Evolutionary conservation across 2,888 invertebrate genomes (phyloP).

Genomic region (Serrognathus titanus): DNA sequence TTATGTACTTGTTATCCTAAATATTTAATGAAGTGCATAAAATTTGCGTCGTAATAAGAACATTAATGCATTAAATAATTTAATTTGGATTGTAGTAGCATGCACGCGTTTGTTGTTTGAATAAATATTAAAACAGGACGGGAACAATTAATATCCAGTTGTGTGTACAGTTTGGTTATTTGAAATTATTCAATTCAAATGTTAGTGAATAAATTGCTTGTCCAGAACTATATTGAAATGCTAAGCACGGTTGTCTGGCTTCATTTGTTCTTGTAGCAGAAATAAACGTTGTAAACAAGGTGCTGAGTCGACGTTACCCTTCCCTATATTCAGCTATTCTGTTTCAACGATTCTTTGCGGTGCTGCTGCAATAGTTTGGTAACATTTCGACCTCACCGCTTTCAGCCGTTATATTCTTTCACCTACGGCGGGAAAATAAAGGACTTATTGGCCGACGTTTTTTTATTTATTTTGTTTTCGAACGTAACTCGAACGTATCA

Average conservation of each 20-base stretch:
- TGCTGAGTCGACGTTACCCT: slow-evolving; percentile 16
- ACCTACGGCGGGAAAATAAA: not conserved
- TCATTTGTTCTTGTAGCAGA: slow-evolving; percentile 22
- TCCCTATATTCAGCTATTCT: not conserved
- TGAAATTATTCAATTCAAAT: slow-evolving; percentile 1
- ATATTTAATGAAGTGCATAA: too few species aligned
- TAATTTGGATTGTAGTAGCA: too few species aligned
- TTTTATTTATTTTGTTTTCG: too few species aligned
- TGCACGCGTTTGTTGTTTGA: too few species aligned
- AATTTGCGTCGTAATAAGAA: too few species aligned
- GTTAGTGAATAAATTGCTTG: slow-evolving; percentile 16
- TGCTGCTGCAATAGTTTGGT: not conserved
- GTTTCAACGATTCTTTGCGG: slow-evolving; percentile 1
- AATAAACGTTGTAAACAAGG: slow-evolving; percentile 17
- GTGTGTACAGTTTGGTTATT: not conserved
- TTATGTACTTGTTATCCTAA: too few species aligned
- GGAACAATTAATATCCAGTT: not conserved
- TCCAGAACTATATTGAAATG: slow-evolving; percentile 16
- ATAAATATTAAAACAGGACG: too few species aligned
- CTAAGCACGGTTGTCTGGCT: slow-evolving; percentile 21
- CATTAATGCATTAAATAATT: too few species aligned
- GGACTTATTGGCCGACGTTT: too few species aligned
- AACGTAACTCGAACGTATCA: too few species aligned
- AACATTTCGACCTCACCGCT: not conserved
- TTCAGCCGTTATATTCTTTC: not conserved